Percentiles rank a stretch among this genome's conserved stretches.
phyloP scores from a whole-genome alignment of 2,797 vertebrate genomes.

The Lepilemur septentrionalis region DNA sequence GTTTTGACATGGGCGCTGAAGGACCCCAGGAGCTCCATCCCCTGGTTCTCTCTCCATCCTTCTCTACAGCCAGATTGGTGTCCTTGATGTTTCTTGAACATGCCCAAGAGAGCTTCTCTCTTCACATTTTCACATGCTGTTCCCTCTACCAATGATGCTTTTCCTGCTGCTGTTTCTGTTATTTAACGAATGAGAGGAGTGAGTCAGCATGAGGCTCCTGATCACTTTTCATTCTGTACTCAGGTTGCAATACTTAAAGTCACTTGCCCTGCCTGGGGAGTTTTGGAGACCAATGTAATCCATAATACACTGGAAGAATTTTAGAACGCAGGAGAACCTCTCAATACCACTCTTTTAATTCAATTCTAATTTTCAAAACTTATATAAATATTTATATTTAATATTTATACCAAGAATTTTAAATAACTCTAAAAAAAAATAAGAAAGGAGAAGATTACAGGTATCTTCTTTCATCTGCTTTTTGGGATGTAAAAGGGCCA shows the following conservation, averaged over 20 bases:
- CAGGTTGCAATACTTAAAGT: background rate
- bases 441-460: conserved; percentile 67
- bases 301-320: background rate
- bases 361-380: conserved; percentile 73
- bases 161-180: background rate
- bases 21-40: background rate
- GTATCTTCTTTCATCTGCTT: conserved; percentile 41
- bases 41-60: background rate
- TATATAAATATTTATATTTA: conserved; percentile 58
- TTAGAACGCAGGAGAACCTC: background rate
- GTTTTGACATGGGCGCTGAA: background rate
- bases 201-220: background rate
- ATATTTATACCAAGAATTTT: conserved; percentile 75
- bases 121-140: background rate
- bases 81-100: background rate
- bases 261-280: background rate
- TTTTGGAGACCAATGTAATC: background rate
- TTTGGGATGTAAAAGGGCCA: background rate
- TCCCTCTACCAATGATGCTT: background rate
- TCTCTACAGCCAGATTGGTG: background rate
- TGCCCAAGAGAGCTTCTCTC: background rate
- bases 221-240: background rate
- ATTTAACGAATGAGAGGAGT: background rate
- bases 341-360: conserved; percentile 41
- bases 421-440: conserved; percentile 70